A percentile compares a stretch with the other conserved stretches of the same genome.
Conservation (phyloP, 37 sponge, comb jelly and placozoan species). For the Corticium candelabrum region DNA sequence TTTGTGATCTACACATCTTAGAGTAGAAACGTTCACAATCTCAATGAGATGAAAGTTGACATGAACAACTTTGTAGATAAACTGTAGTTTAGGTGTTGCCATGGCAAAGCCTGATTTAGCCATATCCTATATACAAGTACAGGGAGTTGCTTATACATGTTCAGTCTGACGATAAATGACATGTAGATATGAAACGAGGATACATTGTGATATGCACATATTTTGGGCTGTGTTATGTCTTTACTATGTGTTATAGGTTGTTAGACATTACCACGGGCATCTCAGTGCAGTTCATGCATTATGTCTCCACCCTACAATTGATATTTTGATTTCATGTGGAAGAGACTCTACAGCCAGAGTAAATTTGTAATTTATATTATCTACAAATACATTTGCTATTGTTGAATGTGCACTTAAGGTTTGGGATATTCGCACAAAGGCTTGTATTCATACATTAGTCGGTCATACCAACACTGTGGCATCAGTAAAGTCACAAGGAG, state of each 20-base stretch:
- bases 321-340: slow-evolving; percentile 81
- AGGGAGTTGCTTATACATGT: no score
- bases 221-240: no score
- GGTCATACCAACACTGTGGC: slow-evolving; percentile 98
- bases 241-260: slow-evolving; percentile 39
- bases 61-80: no score
- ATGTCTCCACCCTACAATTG: slow-evolving; percentile 87
- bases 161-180: no score
- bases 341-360: slow-evolving; percentile 88
- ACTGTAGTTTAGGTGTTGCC: no score
- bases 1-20: no score
- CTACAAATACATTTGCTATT: not conserved
- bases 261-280: slow-evolving; percentile 97
- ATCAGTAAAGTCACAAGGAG: slow-evolving; percentile 64
- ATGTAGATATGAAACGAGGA: no score
- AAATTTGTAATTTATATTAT: not conserved
- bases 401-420: slow-evolving; percentile 23
- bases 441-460: slow-evolving; percentile 86
- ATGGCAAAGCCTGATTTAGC: no score
- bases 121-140: no score
- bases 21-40: no score
- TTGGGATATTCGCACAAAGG: slow-evolving; percentile 99
- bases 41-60: no score
- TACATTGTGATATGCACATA: no score
- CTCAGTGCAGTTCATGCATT: slow-evolving; percentile 88